Conservation (phyloP, 1,140 invertebrate genomes). For the Pseudachorutes palmiensis region DNA sequence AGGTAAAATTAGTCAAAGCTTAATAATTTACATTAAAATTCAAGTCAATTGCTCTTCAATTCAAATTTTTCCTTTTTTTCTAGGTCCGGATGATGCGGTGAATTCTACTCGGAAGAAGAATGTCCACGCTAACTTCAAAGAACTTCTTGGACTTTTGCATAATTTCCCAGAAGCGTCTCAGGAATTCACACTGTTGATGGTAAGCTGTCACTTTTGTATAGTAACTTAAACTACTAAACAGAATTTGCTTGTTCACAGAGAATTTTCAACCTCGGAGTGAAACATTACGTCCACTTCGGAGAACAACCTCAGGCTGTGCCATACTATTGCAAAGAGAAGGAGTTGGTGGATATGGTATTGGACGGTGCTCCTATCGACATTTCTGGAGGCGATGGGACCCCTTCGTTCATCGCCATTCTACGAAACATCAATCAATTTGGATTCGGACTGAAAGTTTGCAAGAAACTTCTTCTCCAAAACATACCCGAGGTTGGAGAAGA, state of each 20-base stretch:
- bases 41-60: no score
- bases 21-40: no score
- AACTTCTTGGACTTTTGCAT: not conserved
- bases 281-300: not conserved
- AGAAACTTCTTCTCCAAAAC: not conserved
- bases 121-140: not conserved
- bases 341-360: not conserved
- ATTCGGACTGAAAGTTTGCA: not conserved
- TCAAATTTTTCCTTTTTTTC: no score
- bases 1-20: not conserved
- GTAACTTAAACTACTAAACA: not conserved
- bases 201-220: not conserved
- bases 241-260: not conserved
- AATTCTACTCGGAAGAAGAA: no score
- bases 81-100: no score
- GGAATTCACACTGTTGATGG: not conserved
- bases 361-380: not conserved
- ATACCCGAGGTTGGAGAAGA: no score
- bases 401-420: no score
- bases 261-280: not conserved
- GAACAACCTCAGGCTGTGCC: not conserved
- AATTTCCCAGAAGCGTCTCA: not conserved
- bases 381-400: no score
- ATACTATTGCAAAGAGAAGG: not conserved
- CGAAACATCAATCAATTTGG: no score